phyloP scores from a whole-genome alignment of 2,888 invertebrate species.

The Metellina segmentata region DNA sequence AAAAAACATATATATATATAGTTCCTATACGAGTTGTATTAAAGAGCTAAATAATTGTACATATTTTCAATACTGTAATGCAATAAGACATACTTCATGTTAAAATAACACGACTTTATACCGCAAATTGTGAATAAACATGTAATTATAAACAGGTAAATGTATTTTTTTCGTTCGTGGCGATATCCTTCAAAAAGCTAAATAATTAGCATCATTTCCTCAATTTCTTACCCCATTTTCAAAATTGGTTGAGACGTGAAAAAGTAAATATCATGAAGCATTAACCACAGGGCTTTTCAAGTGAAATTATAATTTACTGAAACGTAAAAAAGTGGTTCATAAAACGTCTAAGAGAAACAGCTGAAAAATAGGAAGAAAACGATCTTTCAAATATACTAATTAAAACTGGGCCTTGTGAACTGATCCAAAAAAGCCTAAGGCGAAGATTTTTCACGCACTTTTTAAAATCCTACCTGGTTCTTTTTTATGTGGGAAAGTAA shows the following conservation, averaged over 20 bases:
- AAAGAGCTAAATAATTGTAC: too few species aligned
- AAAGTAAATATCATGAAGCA: neutral
- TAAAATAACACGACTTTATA: too few species aligned
- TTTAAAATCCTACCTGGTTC: conserved; percentile 8
- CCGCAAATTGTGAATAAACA: too few species aligned
- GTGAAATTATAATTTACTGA: conserved; percentile 2
- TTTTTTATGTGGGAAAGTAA: conserved; percentile 13
- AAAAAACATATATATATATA: too few species aligned
- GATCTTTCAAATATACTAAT: conserved; percentile 56
- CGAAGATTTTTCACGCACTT: conserved; percentile 5
- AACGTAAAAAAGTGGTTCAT: conserved; percentile 4
- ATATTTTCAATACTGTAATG: too few species aligned
- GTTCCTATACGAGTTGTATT: too few species aligned
- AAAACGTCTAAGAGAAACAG: conserved; percentile 4
- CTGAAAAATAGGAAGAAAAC: conserved; percentile 32
- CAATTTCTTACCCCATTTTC: neutral
- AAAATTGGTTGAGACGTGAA: neutral
- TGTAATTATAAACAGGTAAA: too few species aligned
- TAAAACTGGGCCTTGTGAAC: conserved; percentile 44
- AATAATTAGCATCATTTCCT: neutral
- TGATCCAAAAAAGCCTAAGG: conserved; percentile 42
- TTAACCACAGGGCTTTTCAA: neutral
- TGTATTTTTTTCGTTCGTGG: too few species aligned
- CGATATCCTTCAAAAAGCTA: neutral
- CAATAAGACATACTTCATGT: too few species aligned